These are phyloP conservation scores for Prionailurus bengalensis DNA, from an alignment of 2,113 vertebrate genomes.

Conservation along the genomic window DNA sequence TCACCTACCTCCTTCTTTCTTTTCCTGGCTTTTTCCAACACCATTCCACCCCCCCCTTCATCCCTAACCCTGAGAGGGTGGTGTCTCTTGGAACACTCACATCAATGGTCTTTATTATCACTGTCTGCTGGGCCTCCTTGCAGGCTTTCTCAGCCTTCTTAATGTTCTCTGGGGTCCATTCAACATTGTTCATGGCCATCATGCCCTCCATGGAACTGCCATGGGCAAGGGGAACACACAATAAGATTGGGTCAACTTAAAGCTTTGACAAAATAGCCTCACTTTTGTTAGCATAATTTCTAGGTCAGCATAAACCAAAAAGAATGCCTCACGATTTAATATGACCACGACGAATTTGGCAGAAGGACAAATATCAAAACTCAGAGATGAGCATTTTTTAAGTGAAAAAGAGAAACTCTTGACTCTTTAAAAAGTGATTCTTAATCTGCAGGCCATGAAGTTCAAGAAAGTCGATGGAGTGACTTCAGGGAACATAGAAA, in stretches of 20 bases:
- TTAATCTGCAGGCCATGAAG: background rate
- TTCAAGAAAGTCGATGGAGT: background rate
- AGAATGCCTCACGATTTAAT: background rate
- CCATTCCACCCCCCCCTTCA: background rate
- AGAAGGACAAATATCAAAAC: background rate
- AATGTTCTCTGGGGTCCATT: slow-evolving; percentile 84
- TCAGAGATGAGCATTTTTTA: background rate
- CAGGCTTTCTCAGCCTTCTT: slow-evolving; percentile 81
- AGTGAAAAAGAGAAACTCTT: background rate
- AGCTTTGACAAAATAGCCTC: background rate
- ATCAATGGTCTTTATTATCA: slow-evolving; percentile 81
- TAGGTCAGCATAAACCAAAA: rapidly evolving
- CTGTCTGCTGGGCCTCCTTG: slow-evolving; percentile 81
- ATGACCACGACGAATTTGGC: background rate
- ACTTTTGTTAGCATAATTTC: background rate
- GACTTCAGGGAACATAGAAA: background rate
- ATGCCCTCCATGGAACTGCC: slow-evolving; percentile 82
- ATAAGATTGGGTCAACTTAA: rapidly evolving
- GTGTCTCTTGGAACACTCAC: slow-evolving; percentile 55
- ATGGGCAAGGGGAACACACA: background rate
- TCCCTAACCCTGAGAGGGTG: rapidly evolving
- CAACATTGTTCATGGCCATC: slow-evolving; percentile 77
- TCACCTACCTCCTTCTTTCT: rapidly evolving
- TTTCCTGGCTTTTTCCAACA: background rate
- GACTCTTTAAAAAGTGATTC: background rate